These are phyloP conservation scores for Cheirogaleus medius DNA, from an alignment of 2,113 vertebrate genomes.

Conservation along the genomic window DNA sequence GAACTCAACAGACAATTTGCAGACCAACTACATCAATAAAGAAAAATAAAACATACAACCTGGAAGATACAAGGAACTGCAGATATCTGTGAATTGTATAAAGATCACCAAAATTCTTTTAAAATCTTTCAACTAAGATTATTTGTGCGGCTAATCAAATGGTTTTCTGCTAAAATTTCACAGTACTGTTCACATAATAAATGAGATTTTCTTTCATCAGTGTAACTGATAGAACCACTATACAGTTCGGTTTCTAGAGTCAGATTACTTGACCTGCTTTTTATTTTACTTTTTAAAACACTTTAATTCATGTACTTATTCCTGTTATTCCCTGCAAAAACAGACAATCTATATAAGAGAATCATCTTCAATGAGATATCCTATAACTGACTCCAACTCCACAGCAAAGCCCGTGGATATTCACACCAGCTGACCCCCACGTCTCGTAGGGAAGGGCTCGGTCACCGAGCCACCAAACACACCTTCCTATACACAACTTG, in stretches of 20 bases:
- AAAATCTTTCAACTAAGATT: background rate
- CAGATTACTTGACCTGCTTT: conserved; percentile 59
- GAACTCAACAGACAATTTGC: background rate
- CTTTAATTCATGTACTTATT: background rate
- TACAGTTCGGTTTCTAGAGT: conserved; percentile 17
- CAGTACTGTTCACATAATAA: background rate
- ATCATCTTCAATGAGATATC: background rate
- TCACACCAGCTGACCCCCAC: conserved; percentile 4
- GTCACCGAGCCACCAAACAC: background rate
- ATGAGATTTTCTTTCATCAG: background rate
- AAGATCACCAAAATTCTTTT: background rate
- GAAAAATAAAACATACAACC: background rate
- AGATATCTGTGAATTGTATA: background rate
- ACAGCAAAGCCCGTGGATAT: background rate
- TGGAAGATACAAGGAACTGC: background rate
- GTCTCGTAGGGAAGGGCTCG: background rate
- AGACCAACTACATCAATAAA: background rate
- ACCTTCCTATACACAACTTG: conserved; percentile 14
- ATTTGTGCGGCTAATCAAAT: background rate
- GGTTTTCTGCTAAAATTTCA: conserved; percentile 20
- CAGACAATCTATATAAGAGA: background rate
- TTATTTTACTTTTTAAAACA: background rate
- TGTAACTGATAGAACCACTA: background rate
- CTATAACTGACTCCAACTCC: conserved; percentile 10
- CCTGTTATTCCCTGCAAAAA: background rate